Percentiles rank a stretch among this genome's conserved stretches.
phyloP scores from a whole-genome alignment of 1,140 invertebrate genomes.

The Leptinotarsa undecemlineata region DNA sequence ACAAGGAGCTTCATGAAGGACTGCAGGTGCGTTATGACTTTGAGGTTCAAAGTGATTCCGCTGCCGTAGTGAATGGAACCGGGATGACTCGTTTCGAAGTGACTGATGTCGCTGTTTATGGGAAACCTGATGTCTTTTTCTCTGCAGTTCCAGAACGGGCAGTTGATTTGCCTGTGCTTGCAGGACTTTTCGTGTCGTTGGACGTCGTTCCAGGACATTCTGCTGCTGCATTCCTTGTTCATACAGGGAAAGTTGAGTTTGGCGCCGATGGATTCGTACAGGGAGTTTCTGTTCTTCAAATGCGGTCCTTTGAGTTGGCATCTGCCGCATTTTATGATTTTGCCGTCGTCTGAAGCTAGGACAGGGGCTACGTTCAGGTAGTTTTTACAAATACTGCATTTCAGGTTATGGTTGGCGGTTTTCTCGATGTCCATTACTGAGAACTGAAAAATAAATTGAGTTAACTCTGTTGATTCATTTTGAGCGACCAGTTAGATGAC shows the following conservation, averaged over 20 bases:
- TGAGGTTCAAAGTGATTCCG: conserved; percentile 12
- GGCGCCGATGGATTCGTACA: conserved; percentile 25
- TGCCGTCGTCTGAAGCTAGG: conserved; percentile 20
- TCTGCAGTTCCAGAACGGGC: conserved; percentile 27
- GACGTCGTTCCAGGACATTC: conserved; percentile 22
- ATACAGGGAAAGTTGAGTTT: conserved; percentile 26
- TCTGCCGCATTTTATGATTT: conserved; percentile 23
- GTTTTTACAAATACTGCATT: conserved; percentile 22
- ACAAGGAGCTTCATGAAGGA: conserved; percentile 23
- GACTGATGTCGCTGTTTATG: conserved; percentile 18
- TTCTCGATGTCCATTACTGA: conserved; percentile 18
- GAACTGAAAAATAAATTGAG: conserved; percentile 15
- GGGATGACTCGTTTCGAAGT: conserved; percentile 21
- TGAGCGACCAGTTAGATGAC: not conserved
- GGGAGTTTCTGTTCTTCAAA: conserved; percentile 16
- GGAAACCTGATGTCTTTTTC: conserved; percentile 19
- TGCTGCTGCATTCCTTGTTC: conserved; percentile 12
- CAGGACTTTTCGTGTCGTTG: conserved; percentile 20
- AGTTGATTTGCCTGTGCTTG: conserved; percentile 7
- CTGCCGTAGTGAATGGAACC: conserved; percentile 15
- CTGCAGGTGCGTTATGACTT: conserved; percentile 19
- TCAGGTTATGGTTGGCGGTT: conserved; percentile 14
- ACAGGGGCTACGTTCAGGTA: conserved; percentile 21
- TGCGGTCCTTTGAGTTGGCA: conserved; percentile 15
- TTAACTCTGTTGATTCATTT: not conserved